These are phyloP conservation scores for Smutsia gigantea DNA, from an alignment of 2,797 vertebrate species.

Conservation along the genomic window DNA sequence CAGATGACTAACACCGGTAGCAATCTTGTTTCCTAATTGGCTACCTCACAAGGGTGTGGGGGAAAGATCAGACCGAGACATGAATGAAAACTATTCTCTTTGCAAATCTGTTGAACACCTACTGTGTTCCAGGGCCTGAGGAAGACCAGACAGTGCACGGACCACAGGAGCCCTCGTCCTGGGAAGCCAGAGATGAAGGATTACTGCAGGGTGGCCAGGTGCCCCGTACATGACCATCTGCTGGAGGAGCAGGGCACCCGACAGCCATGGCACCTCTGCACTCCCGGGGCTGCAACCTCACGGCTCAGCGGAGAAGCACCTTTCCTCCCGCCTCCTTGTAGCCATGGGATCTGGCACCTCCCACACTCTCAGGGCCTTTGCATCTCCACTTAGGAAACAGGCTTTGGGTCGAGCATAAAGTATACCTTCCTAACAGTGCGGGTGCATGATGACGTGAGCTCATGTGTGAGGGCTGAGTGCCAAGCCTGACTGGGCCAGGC, in stretches of 20 bases:
- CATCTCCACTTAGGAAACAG: neutral
- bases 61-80: conserved; percentile 18
- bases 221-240: neutral
- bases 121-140: neutral
- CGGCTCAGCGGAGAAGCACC: accelerated
- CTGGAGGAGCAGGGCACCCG: neutral
- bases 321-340: neutral
- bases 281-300: neutral
- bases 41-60: conserved; percentile 44
- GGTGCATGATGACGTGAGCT: neutral
- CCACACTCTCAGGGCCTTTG: neutral
- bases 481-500: neutral
- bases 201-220: neutral
- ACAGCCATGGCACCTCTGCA: accelerated
- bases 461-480: neutral
- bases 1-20: neutral
- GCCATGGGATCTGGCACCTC: neutral
- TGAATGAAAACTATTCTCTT: conserved; percentile 38
- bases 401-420: neutral
- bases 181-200: neutral
- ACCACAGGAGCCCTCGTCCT: neutral
- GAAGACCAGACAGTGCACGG: neutral
- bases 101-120: conserved; percentile 52
- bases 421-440: neutral
- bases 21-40: neutral